These are phyloP conservation scores for Drosophila barbarae DNA, from an alignment of 2,888 invertebrate genomes.

Conservation along the genomic window DNA sequence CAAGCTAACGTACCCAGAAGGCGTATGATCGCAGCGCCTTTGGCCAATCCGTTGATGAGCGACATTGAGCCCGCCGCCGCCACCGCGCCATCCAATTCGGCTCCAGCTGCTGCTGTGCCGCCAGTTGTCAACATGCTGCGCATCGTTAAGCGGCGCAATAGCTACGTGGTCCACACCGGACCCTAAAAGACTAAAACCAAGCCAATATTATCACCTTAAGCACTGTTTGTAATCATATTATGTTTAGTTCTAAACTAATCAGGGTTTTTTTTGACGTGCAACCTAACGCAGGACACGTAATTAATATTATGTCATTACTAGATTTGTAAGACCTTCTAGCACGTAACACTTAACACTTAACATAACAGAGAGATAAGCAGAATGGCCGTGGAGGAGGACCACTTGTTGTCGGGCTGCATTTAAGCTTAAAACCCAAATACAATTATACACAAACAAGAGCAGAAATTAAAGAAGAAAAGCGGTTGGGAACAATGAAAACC, in stretches of 20 bases:
- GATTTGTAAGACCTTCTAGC: conserved; percentile 3
- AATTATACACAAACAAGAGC: neutral
- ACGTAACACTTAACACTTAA: too few relatives aligned
- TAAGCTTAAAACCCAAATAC: neutral
- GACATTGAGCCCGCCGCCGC: neutral
- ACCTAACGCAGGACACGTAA: neutral
- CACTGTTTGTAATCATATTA: neutral
- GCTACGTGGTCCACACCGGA: conserved; percentile 14
- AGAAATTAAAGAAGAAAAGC: neutral
- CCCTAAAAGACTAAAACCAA: conserved; percentile 9
- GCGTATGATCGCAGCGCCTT: neutral
- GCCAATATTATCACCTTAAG: conserved; percentile 2
- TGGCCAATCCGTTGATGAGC: neutral
- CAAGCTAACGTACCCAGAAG: too few relatives aligned
- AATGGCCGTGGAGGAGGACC: too few relatives aligned
- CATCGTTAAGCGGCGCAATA: conserved; percentile 43
- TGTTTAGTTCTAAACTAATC: conserved; percentile 16
- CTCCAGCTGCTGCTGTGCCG: neutral
- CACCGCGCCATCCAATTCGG: conserved; percentile 3
- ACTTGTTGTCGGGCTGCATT: neutral
- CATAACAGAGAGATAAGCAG: too few relatives aligned
- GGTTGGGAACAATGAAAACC: neutral
- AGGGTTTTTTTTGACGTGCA: neutral
- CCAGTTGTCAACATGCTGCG: conserved; percentile 1
- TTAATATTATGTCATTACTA: conserved; percentile 1